A percentile compares a stretch with the other conserved stretches of the same genome.
Conservation (phyloP, 2,113 vertebrate species). For the Gobio gobio region DNA sequence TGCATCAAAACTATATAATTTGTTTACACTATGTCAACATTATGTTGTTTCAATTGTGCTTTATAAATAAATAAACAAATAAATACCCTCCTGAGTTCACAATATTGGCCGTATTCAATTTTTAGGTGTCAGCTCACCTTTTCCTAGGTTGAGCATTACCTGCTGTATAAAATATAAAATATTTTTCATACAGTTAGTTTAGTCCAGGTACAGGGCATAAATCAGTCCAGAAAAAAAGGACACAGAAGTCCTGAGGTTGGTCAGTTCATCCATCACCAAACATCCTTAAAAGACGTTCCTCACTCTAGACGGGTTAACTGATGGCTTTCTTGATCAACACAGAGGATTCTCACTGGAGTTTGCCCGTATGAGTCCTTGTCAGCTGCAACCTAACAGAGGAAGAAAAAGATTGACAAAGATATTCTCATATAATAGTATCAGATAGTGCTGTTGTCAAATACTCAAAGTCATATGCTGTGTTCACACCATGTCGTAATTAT, state of each 20-base stretch:
- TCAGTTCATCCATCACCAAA: background rate
- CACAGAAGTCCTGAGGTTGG: slow-evolving; percentile 12
- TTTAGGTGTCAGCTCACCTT: slow-evolving; percentile 17
- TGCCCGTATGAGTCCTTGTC: background rate
- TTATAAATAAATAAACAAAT: too few species aligned
- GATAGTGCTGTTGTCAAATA: background rate
- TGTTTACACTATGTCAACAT: background rate
- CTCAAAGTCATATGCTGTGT: background rate
- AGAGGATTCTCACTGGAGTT: too few species aligned
- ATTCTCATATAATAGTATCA: background rate
- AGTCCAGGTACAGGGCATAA: slow-evolving; percentile 38
- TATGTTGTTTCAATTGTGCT: too few species aligned
- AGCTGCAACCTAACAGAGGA: background rate
- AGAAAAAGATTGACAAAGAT: background rate
- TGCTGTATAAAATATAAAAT: slow-evolving; percentile 29
- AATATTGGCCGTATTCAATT: background rate
- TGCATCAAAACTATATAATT: background rate
- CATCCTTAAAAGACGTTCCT: too few species aligned
- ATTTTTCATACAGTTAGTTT: slow-evolving; percentile 37
- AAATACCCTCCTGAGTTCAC: background rate
- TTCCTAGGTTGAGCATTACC: slow-evolving; percentile 30
- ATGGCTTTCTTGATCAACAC: too few species aligned
- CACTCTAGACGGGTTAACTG: too few species aligned
- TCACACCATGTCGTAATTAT: background rate
- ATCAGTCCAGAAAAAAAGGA: slow-evolving; percentile 44